A percentile compares a stretch with the other conserved stretches of the same genome.
These are phyloP conservation scores for Neoarius graeffei DNA, from an alignment of 2,113 vertebrate genomes.

Conservation along the genomic window DNA sequence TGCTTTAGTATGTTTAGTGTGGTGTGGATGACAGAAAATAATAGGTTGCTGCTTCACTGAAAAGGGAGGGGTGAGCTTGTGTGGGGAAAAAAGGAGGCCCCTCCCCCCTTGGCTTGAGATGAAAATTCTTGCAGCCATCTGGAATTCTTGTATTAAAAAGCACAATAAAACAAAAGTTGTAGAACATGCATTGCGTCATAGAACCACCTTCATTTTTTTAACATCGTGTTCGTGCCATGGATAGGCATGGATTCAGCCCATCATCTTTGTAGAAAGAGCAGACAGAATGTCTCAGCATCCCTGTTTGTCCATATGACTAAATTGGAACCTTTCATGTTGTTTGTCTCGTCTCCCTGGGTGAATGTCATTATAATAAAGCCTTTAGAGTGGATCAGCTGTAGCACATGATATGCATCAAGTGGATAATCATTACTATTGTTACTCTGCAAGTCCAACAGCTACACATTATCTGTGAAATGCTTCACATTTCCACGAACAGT, in stretches of 20 bases:
- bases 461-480: slow-evolving; percentile 26
- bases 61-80: too few species aligned
- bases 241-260: slow-evolving; percentile 28
- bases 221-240: slow-evolving; percentile 1
- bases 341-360: slow-evolving; percentile 58
- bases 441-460: background rate
- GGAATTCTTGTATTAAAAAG: background rate
- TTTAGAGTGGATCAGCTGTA: slow-evolving; percentile 70
- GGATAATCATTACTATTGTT: slow-evolving; percentile 56
- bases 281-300: slow-evolving; percentile 36
- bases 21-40: too few species aligned
- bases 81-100: too few species aligned
- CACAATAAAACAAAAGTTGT: slow-evolving; percentile 6
- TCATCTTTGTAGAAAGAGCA: slow-evolving; percentile 27
- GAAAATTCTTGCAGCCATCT: too few species aligned
- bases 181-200: slow-evolving; percentile 15
- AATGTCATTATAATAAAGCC: slow-evolving; percentile 66
- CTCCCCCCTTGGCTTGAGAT: too few species aligned
- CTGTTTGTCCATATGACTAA: slow-evolving; percentile 51
- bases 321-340: slow-evolving; percentile 58
- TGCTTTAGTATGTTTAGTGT: too few species aligned
- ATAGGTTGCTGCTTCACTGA: too few species aligned
- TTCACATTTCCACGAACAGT: slow-evolving; percentile 2
- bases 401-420: slow-evolving; percentile 69
- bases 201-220: slow-evolving; percentile 9